Base-by-base conservation (phyloP, 2,888 invertebrate genomes). In the Crocallis elinguaria region DNA sequence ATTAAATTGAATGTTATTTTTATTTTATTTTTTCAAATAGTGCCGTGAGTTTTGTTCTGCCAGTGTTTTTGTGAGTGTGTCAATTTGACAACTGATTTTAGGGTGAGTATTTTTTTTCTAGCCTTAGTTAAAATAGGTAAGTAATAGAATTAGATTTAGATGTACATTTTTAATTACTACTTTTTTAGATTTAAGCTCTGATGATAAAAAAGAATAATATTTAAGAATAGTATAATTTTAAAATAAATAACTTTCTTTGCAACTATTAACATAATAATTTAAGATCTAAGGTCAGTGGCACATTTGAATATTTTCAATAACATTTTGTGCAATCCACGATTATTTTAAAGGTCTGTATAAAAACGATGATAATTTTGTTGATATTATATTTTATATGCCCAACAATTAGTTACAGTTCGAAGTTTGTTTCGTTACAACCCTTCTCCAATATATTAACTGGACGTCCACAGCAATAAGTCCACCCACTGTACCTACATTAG, bases 221-320 rank as follows among this genome's bases (percentile, higher is more conserved):
- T n/a, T n/a, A n/a, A n/a, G n/a, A n/a, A n/a, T n/a, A n/a, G n/a
- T n/a, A n/a, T n/a, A n/a, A n/a, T n/a, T n/a, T n/a, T n/a, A n/a
- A n/a, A n/a, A n/a, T n/a, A n/a, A n/a, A n/a, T n/a, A 23, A 38
- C 50, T 50, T 50, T 44, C 38, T 33, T 44, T 6, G 13, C 16
- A 37, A 11, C 16, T 9, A 8, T 30, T 42, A 13, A 0, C 42
- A 21, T 9, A 13, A 33, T 27, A 27, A 14, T 11, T n/a, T 35
- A 27, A 35, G 9, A 7, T 21, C 2, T 38, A 38, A 51, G 51
- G 51, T 45, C 51, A 45, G 12, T 5, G 19, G 2, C 29, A 2
- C 6, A 51, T 51, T 51, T 51, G 11, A 51, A 51, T 51, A 51
- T 13, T 27, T 39, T 45, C 51, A 51, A 51, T 51, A 51, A 33